Evolutionary conservation across 2,888 invertebrate species (phyloP), one percentile per base, ranked within the genome.

Genomic region (Amitus sp.): DNA sequence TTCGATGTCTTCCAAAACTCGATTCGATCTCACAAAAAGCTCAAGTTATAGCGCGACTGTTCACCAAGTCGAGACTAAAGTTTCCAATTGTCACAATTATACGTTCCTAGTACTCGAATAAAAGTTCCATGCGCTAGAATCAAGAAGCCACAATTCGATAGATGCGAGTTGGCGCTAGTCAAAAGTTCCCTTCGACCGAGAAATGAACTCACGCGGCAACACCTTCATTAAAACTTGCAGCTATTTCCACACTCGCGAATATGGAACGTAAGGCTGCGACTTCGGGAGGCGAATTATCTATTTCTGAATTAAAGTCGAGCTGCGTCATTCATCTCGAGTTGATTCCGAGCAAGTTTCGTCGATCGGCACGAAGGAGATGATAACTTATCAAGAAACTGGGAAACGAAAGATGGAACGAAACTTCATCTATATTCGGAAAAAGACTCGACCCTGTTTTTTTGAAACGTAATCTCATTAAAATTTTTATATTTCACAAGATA

Each of bases 181-280:
- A 42, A 42, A 43, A 43, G 43, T 43, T 43, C 13, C 43, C 23
- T 9, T 1, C 18, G 19, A 12, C 46, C 17, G 30, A 2, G 33
- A 33, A 47, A 47, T 28, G 30, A 47, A 47, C 34, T 30, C 33
- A 17, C 33, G 19, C 18, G n/a, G n/a, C 47, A 23, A 7, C 27
- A 9, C 13, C 9, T 20, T 33, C 19, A 47, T 47, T 47, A 13
- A 33, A 47, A 47, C 47, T 47, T 33, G 30, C 12, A 33, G 47
- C 47, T 47, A 33, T 47, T 47, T 47, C 28, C 47, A 12, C 47
- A 34, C 19, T 33, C 33, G 3, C 10, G 47, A 19, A 34, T 33
- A 47, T 47, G 33, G 34, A 28, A 30, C 28, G 19, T 33, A n/a
- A 30, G n/a, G 47, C 34, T 34, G 47, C 34, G 47, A 34, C 33